Percentiles rank a stretch among this genome's conserved stretches.
Conservation (phyloP, 2,888 invertebrate species). For the Spisula solida region DNA sequence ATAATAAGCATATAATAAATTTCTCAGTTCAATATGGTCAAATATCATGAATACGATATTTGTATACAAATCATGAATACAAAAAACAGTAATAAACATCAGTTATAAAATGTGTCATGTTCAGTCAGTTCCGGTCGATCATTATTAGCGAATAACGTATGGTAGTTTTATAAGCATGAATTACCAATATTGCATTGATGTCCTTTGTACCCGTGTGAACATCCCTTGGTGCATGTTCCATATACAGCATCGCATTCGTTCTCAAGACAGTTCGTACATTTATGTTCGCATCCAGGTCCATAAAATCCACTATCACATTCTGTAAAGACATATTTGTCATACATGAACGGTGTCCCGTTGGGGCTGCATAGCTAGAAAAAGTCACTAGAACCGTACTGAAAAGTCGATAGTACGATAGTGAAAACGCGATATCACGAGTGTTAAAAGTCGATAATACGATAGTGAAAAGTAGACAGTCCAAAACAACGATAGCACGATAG, state of each 20-base stretch:
- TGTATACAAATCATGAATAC: too few relatives aligned
- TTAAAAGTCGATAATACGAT: too few relatives aligned
- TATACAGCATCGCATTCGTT: slow-evolving; percentile 45
- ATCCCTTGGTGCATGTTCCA: slow-evolving; percentile 52
- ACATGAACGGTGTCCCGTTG: too few relatives aligned
- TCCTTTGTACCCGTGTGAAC: slow-evolving; percentile 51
- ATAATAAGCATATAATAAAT: too few relatives aligned
- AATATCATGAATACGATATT: too few relatives aligned
- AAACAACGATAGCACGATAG: too few relatives aligned
- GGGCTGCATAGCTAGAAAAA: too few relatives aligned
- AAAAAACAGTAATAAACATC: neutral
- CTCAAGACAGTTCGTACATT: slow-evolving; percentile 45
- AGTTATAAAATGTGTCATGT: neutral
- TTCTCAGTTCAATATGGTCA: too few relatives aligned
- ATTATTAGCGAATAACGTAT: neutral
- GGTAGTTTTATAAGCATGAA: neutral
- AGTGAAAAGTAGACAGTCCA: too few relatives aligned
- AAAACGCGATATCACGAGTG: too few relatives aligned
- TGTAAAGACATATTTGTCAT: neutral
- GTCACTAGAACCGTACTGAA: too few relatives aligned
- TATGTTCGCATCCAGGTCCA: slow-evolving; percentile 46
- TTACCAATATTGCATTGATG: slow-evolving; percentile 20
- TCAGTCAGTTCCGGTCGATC: neutral
- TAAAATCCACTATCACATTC: slow-evolving; percentile 43
- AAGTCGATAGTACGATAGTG: too few relatives aligned